Evolutionary conservation across 2,113 vertebrate genomes (phyloP).

Genomic region (Chaetodon trifascialis): DNA sequence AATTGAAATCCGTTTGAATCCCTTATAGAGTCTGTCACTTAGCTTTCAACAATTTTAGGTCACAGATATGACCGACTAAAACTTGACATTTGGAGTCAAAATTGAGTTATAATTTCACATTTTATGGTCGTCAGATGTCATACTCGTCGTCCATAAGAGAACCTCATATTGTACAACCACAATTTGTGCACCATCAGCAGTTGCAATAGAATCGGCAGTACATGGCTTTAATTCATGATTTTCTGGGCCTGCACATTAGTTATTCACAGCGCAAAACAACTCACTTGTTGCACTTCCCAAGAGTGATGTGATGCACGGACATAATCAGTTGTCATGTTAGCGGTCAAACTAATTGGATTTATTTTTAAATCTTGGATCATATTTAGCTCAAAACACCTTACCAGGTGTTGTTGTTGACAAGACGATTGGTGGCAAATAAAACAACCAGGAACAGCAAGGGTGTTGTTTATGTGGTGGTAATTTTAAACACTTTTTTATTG

Average conservation of each 20-base stretch:
- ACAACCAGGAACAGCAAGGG: background rate
- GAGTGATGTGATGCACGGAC: background rate
- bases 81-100: background rate
- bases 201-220: background rate
- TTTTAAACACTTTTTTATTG: background rate
- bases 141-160: background rate
- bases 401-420: background rate
- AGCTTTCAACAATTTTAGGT: background rate
- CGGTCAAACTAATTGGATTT: background rate
- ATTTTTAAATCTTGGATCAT: background rate
- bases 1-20: background rate
- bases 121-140: background rate
- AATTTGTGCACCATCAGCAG: background rate
- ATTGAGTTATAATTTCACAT: background rate
- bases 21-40: too few relatives aligned
- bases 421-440: background rate
- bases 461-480: background rate
- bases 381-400: too few relatives aligned
- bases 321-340: background rate
- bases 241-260: too few relatives aligned
- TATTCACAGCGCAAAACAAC: too few relatives aligned
- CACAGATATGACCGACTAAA: background rate
- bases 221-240: background rate
- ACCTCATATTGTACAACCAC: background rate
- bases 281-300: background rate